These are phyloP conservation scores for Drosophila burlai DNA, from an alignment of 1,140 invertebrate genomes.

Conservation along the genomic window DNA sequence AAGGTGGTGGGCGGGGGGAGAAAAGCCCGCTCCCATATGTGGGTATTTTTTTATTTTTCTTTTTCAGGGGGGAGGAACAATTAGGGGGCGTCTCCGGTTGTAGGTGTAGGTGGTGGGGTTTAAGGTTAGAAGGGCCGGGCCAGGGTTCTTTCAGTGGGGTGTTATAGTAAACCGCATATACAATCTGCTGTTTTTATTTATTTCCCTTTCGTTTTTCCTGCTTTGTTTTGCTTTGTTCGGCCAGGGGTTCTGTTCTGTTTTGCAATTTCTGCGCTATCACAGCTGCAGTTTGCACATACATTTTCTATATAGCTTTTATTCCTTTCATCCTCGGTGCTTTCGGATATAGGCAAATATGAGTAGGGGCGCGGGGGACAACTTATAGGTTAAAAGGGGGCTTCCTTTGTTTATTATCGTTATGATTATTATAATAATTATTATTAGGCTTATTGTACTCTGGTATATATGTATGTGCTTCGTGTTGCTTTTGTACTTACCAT, in stretches of 20 bases:
- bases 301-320: slow-evolving; percentile 33
- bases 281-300: slow-evolving; percentile 57
- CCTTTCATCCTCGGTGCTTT: slow-evolving; percentile 33
- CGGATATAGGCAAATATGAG: not conserved
- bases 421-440: slow-evolving; percentile 20
- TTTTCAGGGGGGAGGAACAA: slow-evolving; percentile 33
- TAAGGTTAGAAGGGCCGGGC: slow-evolving; percentile 14
- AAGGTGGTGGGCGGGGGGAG: slow-evolving; percentile 2
- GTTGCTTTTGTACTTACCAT: slow-evolving; percentile 73
- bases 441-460: slow-evolving; percentile 31
- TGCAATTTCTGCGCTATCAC: slow-evolving; percentile 66
- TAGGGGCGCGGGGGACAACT: slow-evolving; percentile 12
- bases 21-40: slow-evolving; percentile 8
- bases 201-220: slow-evolving; percentile 29
- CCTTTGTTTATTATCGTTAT: slow-evolving; percentile 28
- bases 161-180: slow-evolving; percentile 58
- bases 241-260: slow-evolving; percentile 50
- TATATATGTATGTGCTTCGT: not conserved
- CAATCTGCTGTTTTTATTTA: slow-evolving; percentile 44
- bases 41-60: slow-evolving; percentile 1
- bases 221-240: slow-evolving; percentile 45
- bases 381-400: slow-evolving; percentile 39
- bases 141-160: slow-evolving; percentile 3
- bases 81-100: slow-evolving; percentile 46
- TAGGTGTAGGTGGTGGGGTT: not conserved